Base-by-base conservation (phyloP, 2,113 vertebrate genomes). In the Corythoichthys haematopterus region DNA sequence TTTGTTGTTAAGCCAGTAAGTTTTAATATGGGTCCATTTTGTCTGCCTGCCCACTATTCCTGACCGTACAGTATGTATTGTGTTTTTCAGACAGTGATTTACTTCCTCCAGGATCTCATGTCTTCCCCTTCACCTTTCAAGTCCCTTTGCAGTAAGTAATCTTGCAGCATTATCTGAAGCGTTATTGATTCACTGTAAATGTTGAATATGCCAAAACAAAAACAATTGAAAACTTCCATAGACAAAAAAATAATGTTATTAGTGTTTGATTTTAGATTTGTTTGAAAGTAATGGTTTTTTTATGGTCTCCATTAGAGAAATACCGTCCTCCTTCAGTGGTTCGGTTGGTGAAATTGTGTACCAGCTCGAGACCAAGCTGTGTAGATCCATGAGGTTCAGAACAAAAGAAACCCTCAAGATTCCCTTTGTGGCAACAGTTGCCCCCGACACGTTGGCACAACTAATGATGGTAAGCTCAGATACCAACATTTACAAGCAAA, bases 91-190 rank as follows among this genome's bases (percentile, higher is more conserved):
- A 85, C 51, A 58, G 65, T 43, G 77, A 15, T 16, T 76, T 87
- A 51, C 56, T 91, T 45, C 40, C 65, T 3, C 74, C 81, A 40
- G 90, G 91, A 43, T 53, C 35, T 74, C 90, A 92, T 46, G 66
- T 87, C 48, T 92, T 87, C 65, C 88, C 90, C 2, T 93, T 91
- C 78, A 80, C 69, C 20, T 88, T 93, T 78, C 88, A 88, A 69
- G 57, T 92, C 36, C 91, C 90, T 35, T 3, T 7, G 0, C 46
- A 83, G 90, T 92, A 82, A 83, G 90, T 81, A 12, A 40, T 38
- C 14, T 4, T 38, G 68, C 2, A 13, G 11, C 40, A 43, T 2
- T 15, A 33, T 14, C 35, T 57, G 35, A 36, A 36, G 55, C 11
- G 3, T 33, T 15, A 50, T 50, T 50, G 1, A 43, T 50, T 50